Conservation (phyloP, 2,888 invertebrate species). For the Stegophylla sp. region DNA sequence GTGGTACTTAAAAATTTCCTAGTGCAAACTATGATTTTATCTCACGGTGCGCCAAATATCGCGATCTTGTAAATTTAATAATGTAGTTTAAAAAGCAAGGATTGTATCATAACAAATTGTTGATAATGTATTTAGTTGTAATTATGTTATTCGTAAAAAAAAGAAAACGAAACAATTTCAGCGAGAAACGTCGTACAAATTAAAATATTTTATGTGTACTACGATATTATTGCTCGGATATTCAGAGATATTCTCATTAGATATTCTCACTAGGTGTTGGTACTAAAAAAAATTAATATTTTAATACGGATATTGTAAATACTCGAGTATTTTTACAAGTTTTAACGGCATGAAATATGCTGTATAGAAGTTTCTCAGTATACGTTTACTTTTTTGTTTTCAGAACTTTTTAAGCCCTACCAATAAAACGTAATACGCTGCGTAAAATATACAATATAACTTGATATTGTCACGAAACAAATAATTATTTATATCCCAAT, state of each 20-base stretch:
- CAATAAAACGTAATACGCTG: not conserved
- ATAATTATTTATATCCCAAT: no score
- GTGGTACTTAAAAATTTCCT: no score
- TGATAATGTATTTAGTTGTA: no score
- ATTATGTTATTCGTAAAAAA: no score
- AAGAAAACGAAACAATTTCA: no score
- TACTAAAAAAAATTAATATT: not conserved
- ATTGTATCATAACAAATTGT: no score
- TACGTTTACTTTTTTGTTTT: no score
- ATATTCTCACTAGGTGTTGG: not conserved
- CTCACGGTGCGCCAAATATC: no score
- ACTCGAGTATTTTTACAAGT: not conserved
- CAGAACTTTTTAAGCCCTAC: not conserved
- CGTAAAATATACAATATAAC: not conserved
- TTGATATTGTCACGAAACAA: not conserved
- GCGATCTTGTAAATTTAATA: no score
- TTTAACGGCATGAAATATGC: not conserved
- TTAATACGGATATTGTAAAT: not conserved
- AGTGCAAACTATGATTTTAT: no score
- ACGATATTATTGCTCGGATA: not conserved
- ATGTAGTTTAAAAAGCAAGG: no score
- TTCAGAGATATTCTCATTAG: not conserved
- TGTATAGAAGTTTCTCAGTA: slow-evolving; percentile 10
- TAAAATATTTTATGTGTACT: not conserved
- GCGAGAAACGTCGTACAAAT: not conserved